Conservation (phyloP, 2,888 invertebrate genomes). For the Spialia ferax region DNA sequence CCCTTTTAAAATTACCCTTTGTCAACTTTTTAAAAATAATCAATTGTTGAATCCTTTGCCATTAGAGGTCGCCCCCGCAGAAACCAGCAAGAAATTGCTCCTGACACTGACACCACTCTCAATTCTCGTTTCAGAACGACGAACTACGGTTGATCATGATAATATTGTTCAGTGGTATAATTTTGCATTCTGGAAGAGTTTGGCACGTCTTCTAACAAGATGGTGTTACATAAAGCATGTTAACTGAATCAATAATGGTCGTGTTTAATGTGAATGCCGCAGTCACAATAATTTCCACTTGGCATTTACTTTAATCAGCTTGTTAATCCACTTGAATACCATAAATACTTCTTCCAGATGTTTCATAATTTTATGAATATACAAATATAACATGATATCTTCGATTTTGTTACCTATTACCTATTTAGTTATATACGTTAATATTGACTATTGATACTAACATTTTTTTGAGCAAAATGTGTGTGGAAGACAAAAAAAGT, state of each 20-base stretch:
- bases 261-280: conserved; percentile 15
- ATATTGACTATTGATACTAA: background rate
- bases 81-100: background rate
- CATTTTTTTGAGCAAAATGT: too few relatives aligned
- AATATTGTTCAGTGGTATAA: background rate
- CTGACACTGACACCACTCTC: too few relatives aligned
- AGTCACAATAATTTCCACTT: conserved; percentile 11
- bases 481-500: too few relatives aligned
- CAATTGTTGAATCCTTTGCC: too few relatives aligned
- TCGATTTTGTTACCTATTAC: too few relatives aligned
- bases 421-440: background rate
- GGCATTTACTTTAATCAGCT: conserved; percentile 22
- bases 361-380: too few relatives aligned
- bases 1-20: background rate
- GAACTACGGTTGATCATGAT: background rate
- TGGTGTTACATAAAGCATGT: conserved; percentile 27
- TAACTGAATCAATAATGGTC: conserved; percentile 26
- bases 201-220: conserved; percentile 29
- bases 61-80: too few relatives aligned
- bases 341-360: conserved; percentile 10
- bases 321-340: background rate
- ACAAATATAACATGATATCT: too few relatives aligned
- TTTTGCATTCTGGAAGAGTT: conserved; percentile 8
- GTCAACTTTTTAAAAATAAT: too few relatives aligned
- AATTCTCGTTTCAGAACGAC: background rate